phyloP scores from a whole-genome alignment of 2,113 vertebrate genomes.

The Psittacara wagleri region DNA sequence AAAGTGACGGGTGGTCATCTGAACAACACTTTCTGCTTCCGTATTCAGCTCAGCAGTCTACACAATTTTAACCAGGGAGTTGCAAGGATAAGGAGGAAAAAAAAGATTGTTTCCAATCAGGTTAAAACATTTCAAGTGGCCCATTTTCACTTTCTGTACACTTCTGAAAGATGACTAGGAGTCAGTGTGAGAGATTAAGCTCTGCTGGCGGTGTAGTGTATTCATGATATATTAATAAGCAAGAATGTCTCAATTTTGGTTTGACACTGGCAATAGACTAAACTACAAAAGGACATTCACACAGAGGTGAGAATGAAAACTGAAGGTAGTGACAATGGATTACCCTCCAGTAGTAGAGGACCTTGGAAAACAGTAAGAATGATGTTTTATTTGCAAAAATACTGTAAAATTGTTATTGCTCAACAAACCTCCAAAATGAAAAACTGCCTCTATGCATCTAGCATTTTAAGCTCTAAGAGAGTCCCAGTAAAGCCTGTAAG shows the following conservation, averaged over 20 bases:
- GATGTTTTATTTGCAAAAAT: neutral
- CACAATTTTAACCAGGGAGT: neutral
- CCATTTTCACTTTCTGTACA: constrained; percentile 25
- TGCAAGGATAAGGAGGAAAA: neutral
- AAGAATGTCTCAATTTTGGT: constrained; percentile 20
- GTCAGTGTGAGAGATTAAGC: constrained; percentile 14
- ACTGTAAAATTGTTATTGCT: neutral
- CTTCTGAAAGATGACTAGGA: constrained; percentile 19
- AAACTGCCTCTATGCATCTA: neutral
- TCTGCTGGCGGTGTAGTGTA: neutral
- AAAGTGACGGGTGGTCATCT: neutral
- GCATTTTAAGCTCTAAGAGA: neutral
- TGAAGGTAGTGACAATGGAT: neutral
- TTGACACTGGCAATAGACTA: neutral
- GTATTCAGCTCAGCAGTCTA: constrained; percentile 8
- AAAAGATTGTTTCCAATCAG: constrained; percentile 7
- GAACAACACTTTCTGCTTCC: neutral
- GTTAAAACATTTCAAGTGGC: constrained; percentile 60
- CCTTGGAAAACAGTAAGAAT: neutral
- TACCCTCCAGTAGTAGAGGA: neutral
- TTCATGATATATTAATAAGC: constrained; percentile 27
- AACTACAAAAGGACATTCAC: neutral
- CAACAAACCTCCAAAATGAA: neutral
- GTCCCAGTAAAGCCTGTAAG: neutral
- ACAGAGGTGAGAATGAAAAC: constrained; percentile 12